Conservation (phyloP, 2,113 vertebrate genomes). For the Brachirus orientalis region DNA sequence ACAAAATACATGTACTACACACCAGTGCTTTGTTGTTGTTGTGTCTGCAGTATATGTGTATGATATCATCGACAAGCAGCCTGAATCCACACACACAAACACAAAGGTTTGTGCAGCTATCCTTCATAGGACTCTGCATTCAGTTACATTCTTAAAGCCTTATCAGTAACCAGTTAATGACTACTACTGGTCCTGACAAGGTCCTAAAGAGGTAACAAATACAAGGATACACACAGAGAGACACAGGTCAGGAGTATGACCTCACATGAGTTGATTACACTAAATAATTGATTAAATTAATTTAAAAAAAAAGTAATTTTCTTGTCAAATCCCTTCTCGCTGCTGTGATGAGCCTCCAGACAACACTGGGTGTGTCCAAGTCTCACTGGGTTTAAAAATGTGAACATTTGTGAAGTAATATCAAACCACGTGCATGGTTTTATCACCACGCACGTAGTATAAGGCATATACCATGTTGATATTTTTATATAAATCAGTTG, state of each 20-base stretch:
- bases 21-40: not conserved
- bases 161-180: no score
- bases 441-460: fast-evolving
- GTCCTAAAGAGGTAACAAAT: no score
- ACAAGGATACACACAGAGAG: not conserved
- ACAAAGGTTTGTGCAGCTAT: no score
- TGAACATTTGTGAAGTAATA: not conserved
- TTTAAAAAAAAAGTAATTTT: not conserved
- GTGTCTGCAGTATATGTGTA: constrained; percentile 17
- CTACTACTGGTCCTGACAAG: no score
- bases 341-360: constrained; percentile 1
- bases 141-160: no score
- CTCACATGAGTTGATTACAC: no score
- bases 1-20: constrained; percentile 1
- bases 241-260: not conserved
- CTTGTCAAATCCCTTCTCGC: not conserved
- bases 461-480: not conserved
- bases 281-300: no score
- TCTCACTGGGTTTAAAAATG: not conserved
- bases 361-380: constrained; percentile 58
- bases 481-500: not conserved
- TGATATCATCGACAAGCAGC: constrained; percentile 37
- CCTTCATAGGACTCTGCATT: no score
- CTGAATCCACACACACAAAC: no score
- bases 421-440: not conserved